Percentiles rank a stretch among this genome's conserved stretches.
These are phyloP conservation scores for Ephydatia muelleri DNA, from an alignment of 37 sponge, comb jelly and placozoan species.

Conservation along the genomic window DNA sequence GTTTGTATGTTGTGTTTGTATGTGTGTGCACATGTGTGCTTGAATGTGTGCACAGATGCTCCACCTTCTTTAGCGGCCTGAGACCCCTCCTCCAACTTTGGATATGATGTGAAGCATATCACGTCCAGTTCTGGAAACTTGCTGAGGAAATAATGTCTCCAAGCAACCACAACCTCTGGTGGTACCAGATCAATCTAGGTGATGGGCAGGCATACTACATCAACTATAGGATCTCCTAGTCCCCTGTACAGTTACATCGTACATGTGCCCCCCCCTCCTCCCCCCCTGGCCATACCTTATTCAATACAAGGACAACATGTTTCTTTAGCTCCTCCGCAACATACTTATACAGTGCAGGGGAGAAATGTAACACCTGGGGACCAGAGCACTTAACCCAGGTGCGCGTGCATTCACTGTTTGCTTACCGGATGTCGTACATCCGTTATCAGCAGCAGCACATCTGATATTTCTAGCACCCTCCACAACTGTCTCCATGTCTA, in stretches of 20 bases:
- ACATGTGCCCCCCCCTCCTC: background rate
- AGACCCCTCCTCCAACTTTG: conserved; percentile 52
- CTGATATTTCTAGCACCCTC: conserved; percentile 94
- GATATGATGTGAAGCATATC: conserved; percentile 90
- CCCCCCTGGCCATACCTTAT: conserved; percentile 56
- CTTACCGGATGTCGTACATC: conserved; percentile 87
- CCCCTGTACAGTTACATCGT: background rate
- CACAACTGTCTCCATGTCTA: conserved; percentile 98
- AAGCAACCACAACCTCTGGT: conserved; percentile 90
- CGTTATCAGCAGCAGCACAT: conserved; percentile 79
- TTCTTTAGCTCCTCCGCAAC: conserved; percentile 78
- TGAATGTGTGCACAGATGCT: background rate
- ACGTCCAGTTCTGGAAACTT: conserved; percentile 83
- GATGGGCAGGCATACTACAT: background rate
- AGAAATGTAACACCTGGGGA: conserved; percentile 83
- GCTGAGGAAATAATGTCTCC: conserved; percentile 88
- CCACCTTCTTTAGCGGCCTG: conserved; percentile 32
- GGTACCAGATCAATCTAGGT: conserved; percentile 92
- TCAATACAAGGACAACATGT: conserved; percentile 80
- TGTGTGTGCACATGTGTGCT: background rate
- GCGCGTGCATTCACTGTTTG: background rate
- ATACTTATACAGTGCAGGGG: conserved; percentile 78
- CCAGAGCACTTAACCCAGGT: background rate
- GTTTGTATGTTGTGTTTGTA: too few relatives aligned
- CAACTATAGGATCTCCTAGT: background rate